These are phyloP conservation scores for Charadrius vociferus DNA, from an alignment of 2,113 vertebrate genomes.

Conservation along the genomic window DNA sequence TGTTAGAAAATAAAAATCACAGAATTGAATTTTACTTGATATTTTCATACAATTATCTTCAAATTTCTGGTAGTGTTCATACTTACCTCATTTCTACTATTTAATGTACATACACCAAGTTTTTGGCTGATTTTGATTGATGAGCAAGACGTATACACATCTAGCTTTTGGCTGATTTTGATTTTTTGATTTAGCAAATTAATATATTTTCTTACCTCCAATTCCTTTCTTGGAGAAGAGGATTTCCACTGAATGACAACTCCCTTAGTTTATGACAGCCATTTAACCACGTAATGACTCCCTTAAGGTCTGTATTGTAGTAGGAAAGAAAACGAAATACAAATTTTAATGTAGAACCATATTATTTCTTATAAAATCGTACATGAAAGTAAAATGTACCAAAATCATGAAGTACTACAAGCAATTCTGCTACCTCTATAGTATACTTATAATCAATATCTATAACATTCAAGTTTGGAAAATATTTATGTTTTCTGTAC, in stretches of 20 bases:
- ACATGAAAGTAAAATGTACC: background rate
- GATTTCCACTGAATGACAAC: constrained; percentile 84
- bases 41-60: background rate
- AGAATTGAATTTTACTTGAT: background rate
- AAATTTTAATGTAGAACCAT: background rate
- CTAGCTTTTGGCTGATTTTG: background rate
- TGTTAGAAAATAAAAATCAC: background rate
- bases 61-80: background rate
- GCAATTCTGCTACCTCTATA: background rate
- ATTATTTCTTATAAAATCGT: background rate
- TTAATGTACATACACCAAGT: background rate
- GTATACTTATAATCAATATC: background rate
- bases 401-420: background rate
- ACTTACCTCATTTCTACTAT: background rate
- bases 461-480: background rate
- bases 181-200: background rate
- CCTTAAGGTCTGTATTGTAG: constrained; percentile 78
- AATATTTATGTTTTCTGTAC: background rate
- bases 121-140: background rate
- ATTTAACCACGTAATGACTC: constrained; percentile 72
- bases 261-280: constrained; percentile 79
- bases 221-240: constrained; percentile 83
- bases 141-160: background rate
- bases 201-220: constrained; percentile 83
- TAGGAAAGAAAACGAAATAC: background rate